Conservation (phyloP, 2,888 invertebrate genomes). For the Lathronympha strigana region DNA sequence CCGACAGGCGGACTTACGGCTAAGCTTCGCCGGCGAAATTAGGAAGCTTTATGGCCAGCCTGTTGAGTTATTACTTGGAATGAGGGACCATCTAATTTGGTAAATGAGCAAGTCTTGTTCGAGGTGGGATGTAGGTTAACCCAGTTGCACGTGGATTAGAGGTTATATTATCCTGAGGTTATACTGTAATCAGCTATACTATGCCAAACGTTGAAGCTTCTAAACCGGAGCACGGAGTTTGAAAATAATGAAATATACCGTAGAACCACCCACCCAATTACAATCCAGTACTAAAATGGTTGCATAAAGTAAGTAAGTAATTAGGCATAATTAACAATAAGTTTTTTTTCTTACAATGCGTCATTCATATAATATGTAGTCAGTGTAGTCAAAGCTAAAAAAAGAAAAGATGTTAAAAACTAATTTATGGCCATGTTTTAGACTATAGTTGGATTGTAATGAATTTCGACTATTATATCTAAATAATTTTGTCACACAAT, state of each 20-base stretch:
- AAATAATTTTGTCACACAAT: too few species aligned
- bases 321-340: too few species aligned
- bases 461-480: too few species aligned
- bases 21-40: slow-evolving; percentile 57
- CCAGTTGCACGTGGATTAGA: slow-evolving; percentile 30
- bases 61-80: slow-evolving; percentile 41
- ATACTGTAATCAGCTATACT: background rate
- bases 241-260: background rate
- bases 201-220: background rate
- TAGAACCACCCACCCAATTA: too few species aligned
- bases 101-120: slow-evolving; percentile 39
- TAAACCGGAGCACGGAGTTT: background rate
- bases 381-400: too few species aligned
- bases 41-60: slow-evolving; percentile 46
- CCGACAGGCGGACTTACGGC: slow-evolving; percentile 68
- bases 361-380: too few species aligned
- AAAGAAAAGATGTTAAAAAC: too few species aligned
- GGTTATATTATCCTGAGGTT: slow-evolving; percentile 29
- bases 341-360: too few species aligned
- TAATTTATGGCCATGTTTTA: too few species aligned
- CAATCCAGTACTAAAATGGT: too few species aligned
- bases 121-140: slow-evolving; percentile 28
- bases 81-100: slow-evolving; percentile 38
- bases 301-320: too few species aligned
- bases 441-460: too few species aligned